Evolutionary conservation across 2,888 invertebrate genomes (phyloP).

Genomic region (Pollenia griseotomentosa): DNA sequence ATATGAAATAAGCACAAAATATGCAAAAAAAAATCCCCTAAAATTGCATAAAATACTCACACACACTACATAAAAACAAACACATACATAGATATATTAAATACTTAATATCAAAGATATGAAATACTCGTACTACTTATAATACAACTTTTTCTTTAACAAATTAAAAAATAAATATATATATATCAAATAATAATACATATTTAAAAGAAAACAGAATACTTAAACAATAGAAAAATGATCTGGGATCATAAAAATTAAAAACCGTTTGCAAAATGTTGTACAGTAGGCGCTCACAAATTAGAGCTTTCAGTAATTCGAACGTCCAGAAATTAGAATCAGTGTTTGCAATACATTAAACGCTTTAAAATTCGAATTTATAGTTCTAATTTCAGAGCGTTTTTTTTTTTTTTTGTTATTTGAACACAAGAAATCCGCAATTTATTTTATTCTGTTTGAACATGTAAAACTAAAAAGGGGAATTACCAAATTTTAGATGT

Average conservation of each 20-base stretch:
- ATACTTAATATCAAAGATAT: constrained; percentile 23
- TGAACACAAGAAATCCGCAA: too few species aligned
- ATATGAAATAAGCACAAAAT: constrained; percentile 38
- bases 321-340: too few species aligned
- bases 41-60: not conserved
- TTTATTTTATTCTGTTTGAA: too few species aligned
- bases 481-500: too few species aligned
- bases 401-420: too few species aligned
- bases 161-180: not conserved
- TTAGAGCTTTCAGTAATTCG: too few species aligned
- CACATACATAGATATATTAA: not conserved
- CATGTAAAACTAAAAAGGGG: too few species aligned
- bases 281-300: too few species aligned
- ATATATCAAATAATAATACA: not conserved
- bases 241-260: constrained; percentile 24
- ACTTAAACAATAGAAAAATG: not conserved
- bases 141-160: not conserved
- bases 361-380: too few species aligned
- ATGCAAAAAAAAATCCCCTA: constrained; percentile 3
- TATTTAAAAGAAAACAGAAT: too few species aligned
- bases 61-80: not conserved
- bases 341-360: too few species aligned
- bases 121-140: not conserved
- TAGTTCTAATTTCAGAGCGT: too few species aligned
- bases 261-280: constrained; percentile 6